phyloP scores from a whole-genome alignment of 2,797 vertebrate genomes.

The Galagoides demidoff region DNA sequence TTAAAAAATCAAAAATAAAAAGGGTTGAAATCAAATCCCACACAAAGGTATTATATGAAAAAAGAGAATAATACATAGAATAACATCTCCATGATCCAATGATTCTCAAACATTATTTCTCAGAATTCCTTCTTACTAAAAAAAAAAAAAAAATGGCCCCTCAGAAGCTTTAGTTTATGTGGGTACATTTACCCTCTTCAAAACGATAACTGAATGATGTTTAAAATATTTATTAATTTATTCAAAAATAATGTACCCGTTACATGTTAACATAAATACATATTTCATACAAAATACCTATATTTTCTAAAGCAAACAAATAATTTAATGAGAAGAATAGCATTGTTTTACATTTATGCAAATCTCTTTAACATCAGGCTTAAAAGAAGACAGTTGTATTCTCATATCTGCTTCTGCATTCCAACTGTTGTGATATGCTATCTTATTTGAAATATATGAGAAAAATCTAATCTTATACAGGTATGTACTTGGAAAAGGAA shows the following conservation, averaged over 20 bases:
- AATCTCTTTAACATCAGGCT: background rate
- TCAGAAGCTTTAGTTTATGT: background rate
- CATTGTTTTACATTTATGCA: background rate
- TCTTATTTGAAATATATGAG: background rate
- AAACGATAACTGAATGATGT: background rate
- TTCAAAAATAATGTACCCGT: background rate
- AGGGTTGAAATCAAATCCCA: background rate
- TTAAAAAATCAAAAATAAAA: background rate
- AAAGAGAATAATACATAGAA: background rate
- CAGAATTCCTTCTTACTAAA: background rate
- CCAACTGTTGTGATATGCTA: background rate
- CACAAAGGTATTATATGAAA: background rate
- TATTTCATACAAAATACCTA: background rate
- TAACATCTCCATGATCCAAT: background rate
- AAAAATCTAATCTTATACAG: background rate
- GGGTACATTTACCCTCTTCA: background rate
- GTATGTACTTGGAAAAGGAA: background rate
- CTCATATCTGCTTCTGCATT: background rate
- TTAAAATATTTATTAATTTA: background rate
- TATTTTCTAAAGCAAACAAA: constrained; percentile 22
- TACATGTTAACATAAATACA: background rate
- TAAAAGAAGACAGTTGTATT: background rate
- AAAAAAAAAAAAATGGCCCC: background rate
- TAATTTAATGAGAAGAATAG: background rate
- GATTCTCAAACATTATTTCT: background rate